Conservation (phyloP, 2,888 invertebrate genomes). For the Xestobium rufovillosum region DNA sequence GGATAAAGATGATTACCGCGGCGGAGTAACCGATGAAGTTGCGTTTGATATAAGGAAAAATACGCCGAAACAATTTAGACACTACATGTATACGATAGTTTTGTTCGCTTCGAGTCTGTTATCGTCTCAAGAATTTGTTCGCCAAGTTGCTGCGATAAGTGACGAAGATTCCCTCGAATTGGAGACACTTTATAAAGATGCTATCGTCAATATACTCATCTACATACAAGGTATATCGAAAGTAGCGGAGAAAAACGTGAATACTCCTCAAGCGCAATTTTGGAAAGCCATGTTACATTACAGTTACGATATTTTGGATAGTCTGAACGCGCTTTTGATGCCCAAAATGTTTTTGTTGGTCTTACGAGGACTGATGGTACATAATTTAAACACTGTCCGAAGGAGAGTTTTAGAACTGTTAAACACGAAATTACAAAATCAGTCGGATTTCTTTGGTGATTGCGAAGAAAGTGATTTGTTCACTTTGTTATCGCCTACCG, state of each 20-base stretch:
- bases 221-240: slow-evolving; percentile 60
- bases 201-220: slow-evolving; percentile 61
- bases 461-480: slow-evolving; percentile 44
- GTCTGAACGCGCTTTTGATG: slow-evolving; percentile 71
- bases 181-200: slow-evolving; percentile 57
- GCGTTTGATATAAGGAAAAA: slow-evolving; percentile 50
- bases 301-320: slow-evolving; percentile 71
- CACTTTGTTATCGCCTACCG: slow-evolving; percentile 54
- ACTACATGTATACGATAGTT: slow-evolving; percentile 74
- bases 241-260: slow-evolving; percentile 53
- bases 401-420: slow-evolving; percentile 80
- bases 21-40: slow-evolving; percentile 34
- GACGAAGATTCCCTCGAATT: slow-evolving; percentile 46
- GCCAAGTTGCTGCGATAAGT: slow-evolving; percentile 51
- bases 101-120: slow-evolving; percentile 66
- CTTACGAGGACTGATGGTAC: slow-evolving; percentile 62
- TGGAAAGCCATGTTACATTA: slow-evolving; percentile 77
- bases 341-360: slow-evolving; percentile 73
- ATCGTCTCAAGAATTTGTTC: slow-evolving; percentile 61
- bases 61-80: slow-evolving; percentile 68
- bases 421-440: slow-evolving; percentile 69
- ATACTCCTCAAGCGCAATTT: slow-evolving; percentile 57
- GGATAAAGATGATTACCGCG: slow-evolving; percentile 49
- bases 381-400: slow-evolving; percentile 63
- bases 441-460: slow-evolving; percentile 52